Evolutionary conservation across 30 jellyfish, hydroid and myxozoan species (phyloP), one percentile per base, ranked within the genome.

Genomic region (Cassiopea andromeda): DNA sequence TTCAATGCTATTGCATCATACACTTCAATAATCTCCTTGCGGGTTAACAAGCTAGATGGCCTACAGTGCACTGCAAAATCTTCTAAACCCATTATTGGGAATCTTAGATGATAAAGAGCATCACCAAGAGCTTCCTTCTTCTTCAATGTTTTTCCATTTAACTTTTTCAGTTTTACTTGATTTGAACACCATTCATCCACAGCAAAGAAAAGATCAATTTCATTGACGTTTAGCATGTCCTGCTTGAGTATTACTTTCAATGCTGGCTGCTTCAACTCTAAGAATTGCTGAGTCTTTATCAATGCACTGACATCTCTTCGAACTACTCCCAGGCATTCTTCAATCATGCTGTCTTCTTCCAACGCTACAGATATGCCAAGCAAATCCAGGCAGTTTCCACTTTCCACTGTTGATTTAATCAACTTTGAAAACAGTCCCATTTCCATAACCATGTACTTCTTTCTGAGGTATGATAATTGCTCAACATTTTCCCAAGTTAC

Each of bases 181-280:
- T 78, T 27, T 49, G n/a, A 15, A n/a, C 87, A 78, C 87, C 87
- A 78, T 1, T 18, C 50, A 5, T 50, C 75, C 58, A 78, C 77
- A 8, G 87, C 87, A 49, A 14, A 14, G 75, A 78, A 54, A 10
- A 54, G 59, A n/a, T 78, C 87, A 47, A 78, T 7, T 49, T 78
- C 87, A 7, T 38, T 13, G 8, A 78, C 50, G 60, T 78, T 44
- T 9, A 78, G 74, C 45, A 0, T 2, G 15, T 78, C n/a, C 1
- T 1, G 44, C 0, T 69, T 71, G 18, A 78, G 19, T 10, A 78
- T 78, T 1, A 12, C 14, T 47, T 78, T n/a, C 10, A 78, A 71
- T 13, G 76, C 13, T 17, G 1, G 54, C 69, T 14, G 87, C 7
- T 78, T 38, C 48, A 78, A 78, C 44, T 78, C 48, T 0, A 78